These are phyloP conservation scores for Wasmannia auropunctata DNA, from an alignment of 1,140 invertebrate genomes.

Conservation along the genomic window DNA sequence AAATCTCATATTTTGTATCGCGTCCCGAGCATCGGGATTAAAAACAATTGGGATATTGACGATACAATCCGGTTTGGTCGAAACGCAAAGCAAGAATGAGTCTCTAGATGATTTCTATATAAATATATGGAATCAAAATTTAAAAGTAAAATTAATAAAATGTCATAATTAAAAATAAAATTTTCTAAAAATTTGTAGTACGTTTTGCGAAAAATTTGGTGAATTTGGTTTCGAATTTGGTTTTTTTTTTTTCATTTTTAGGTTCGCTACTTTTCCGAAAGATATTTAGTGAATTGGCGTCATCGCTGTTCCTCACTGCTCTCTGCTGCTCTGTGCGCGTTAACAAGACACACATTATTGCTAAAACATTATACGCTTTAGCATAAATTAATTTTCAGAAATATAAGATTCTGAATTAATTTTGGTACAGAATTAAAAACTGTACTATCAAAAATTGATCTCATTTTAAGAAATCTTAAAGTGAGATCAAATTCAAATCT, in stretches of 20 bases:
- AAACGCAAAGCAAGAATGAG: neutral
- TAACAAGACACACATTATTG: slow-evolving; percentile 78
- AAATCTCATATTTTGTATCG: neutral
- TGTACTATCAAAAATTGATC: too few relatives aligned
- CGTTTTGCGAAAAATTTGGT: neutral
- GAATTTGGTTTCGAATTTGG: neutral
- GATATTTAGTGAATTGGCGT: neutral
- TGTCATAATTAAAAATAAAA: neutral
- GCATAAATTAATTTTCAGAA: too few relatives aligned
- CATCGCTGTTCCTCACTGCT: neutral
- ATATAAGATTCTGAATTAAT: too few relatives aligned
- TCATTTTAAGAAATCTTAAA: too few relatives aligned
- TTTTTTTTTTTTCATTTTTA: neutral
- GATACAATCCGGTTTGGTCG: neutral
- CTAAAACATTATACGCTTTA: too few relatives aligned
- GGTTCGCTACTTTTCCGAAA: neutral
- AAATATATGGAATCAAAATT: neutral
- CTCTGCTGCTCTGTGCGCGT: slow-evolving; percentile 43
- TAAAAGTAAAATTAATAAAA: neutral
- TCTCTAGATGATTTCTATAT: neutral
- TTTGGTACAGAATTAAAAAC: too few relatives aligned
- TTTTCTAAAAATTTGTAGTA: neutral
- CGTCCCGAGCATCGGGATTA: too few relatives aligned
- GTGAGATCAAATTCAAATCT: too few relatives aligned
- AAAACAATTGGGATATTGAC: too few relatives aligned